Evolutionary conservation across 2,888 invertebrate species (phyloP).

Genomic region (Mythimna albipuncta): DNA sequence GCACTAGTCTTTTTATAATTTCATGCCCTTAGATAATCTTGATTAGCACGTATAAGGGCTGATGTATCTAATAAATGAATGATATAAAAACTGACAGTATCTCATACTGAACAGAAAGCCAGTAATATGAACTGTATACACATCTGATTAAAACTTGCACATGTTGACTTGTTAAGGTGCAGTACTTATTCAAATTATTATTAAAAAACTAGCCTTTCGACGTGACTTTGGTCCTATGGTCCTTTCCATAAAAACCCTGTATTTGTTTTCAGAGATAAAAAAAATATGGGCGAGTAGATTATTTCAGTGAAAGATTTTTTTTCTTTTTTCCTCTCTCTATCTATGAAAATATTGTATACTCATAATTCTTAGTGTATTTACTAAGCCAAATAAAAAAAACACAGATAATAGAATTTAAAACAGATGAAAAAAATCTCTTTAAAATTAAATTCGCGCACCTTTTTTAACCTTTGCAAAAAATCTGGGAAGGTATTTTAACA

Average conservation of each 20-base stretch:
- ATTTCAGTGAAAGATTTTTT: background rate
- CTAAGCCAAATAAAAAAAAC: too few species aligned
- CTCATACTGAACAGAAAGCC: slow-evolving; percentile 32
- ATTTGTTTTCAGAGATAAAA: background rate
- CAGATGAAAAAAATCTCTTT: too few species aligned
- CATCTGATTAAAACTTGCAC: slow-evolving; percentile 47
- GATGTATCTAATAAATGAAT: slow-evolving; percentile 47
- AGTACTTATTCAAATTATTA: background rate
- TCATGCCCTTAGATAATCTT: slow-evolving; percentile 9
- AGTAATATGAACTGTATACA: slow-evolving; percentile 31
- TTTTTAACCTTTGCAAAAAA: too few species aligned
- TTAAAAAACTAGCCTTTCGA: background rate
- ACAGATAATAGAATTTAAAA: too few species aligned
- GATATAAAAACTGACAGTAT: slow-evolving; percentile 48
- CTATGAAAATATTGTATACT: too few species aligned
- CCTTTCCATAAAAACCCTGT: background rate
- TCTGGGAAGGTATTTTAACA: too few species aligned
- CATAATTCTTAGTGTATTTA: too few species aligned
- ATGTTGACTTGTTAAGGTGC: slow-evolving; percentile 40
- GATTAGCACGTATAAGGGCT: slow-evolving; percentile 4
- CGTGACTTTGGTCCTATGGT: background rate
- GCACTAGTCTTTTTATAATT: background rate
- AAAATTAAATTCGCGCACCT: too few species aligned
- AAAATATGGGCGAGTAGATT: too few species aligned
- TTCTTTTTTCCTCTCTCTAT: background rate